Evolutionary conservation across 2,797 vertebrate species (phyloP).

Genomic region (Gouania willdenowi): DNA sequence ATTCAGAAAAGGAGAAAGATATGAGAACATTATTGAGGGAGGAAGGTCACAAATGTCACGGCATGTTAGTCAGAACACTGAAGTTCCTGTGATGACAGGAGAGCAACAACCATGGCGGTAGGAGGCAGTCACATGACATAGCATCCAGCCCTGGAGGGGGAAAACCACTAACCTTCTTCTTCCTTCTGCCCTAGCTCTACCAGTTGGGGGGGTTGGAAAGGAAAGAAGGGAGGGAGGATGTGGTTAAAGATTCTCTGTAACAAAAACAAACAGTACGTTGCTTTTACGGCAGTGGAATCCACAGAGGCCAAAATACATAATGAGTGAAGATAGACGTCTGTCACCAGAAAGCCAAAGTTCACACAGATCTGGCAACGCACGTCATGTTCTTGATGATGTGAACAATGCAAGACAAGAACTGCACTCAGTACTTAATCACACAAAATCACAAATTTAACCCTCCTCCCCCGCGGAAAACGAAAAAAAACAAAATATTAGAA

Average conservation of each 20-base stretch:
- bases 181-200: slow-evolving; percentile 16
- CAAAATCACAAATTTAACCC: no score
- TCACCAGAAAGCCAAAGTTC: slow-evolving; percentile 11
- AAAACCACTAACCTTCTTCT: slow-evolving; percentile 32
- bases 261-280: neutral
- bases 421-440: no score
- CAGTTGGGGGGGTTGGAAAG: slow-evolving; percentile 10
- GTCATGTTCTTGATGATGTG: slow-evolving; percentile 3
- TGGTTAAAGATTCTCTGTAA: neutral
- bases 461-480: no score
- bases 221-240: slow-evolving; percentile 1
- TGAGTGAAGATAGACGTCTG: slow-evolving; percentile 11
- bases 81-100: slow-evolving; percentile 51
- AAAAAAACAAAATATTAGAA: no score
- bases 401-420: neutral
- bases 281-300: neutral
- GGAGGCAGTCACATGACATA: slow-evolving; percentile 49
- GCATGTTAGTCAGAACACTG: slow-evolving; percentile 49
- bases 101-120: slow-evolving; percentile 34
- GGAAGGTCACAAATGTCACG: slow-evolving; percentile 50
- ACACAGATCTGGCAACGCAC: slow-evolving; percentile 1
- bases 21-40: slow-evolving; percentile 17
- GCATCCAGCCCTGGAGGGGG: slow-evolving; percentile 37
- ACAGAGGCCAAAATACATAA: neutral
- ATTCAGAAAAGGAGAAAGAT: slow-evolving; percentile 1